Evolutionary conservation across 1,140 invertebrate genomes (phyloP).

Genomic region (Scaptomyza hsui): DNA sequence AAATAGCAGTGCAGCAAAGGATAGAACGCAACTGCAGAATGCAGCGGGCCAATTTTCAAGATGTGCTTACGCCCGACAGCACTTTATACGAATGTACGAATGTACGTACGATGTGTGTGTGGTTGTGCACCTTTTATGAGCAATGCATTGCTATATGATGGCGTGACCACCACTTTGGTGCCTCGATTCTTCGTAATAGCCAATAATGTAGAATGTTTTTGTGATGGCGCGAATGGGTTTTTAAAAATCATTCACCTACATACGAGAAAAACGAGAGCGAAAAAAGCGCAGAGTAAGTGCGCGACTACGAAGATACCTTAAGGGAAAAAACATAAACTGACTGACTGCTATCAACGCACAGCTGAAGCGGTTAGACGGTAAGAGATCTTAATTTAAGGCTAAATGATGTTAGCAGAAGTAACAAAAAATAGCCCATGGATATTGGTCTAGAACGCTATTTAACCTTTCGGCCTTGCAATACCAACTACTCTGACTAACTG

Average conservation of each 20-base stretch:
- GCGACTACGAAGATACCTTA: too few relatives aligned
- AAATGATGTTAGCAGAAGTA: too few relatives aligned
- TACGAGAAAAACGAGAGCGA: not conserved
- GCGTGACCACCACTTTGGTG: constrained; percentile 1
- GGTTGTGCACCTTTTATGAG: not conserved
- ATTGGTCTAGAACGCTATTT: too few relatives aligned
- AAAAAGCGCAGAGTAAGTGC: too few relatives aligned
- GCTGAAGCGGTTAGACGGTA: too few relatives aligned
- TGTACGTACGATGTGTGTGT: too few relatives aligned
- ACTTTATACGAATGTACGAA: not conserved
- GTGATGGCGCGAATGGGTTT: not conserved
- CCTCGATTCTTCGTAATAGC: not conserved
- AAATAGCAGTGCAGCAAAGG: constrained; percentile 1
- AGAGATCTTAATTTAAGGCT: too few relatives aligned
- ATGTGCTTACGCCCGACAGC: constrained; percentile 1
- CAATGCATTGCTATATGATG: not conserved
- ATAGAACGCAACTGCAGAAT: not conserved
- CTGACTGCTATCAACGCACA: too few relatives aligned
- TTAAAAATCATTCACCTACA: not conserved
- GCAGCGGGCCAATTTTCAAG: not conserved
- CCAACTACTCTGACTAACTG: too few relatives aligned
- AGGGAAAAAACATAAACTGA: too few relatives aligned
- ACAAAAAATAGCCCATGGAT: too few relatives aligned
- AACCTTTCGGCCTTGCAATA: too few relatives aligned
- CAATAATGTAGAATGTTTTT: not conserved